Evolutionary conservation across 2,113 vertebrate genomes (phyloP).

Genomic region (Aepyceros melampus): DNA sequence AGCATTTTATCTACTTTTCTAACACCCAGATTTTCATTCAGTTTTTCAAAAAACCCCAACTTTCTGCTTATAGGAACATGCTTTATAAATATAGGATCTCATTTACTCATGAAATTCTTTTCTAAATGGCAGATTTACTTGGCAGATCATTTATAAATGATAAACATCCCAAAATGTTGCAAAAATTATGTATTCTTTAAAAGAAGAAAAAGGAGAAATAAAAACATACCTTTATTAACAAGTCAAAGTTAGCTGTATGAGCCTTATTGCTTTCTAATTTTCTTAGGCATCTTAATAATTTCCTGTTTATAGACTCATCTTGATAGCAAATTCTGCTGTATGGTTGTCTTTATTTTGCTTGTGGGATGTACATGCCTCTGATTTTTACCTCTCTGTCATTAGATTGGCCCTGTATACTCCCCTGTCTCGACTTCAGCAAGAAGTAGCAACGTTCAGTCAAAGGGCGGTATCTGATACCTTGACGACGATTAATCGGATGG

Average conservation of each 20-base stretch:
- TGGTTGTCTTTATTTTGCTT: neutral
- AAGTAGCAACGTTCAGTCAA: slow-evolving; percentile 87
- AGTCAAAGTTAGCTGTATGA: neutral
- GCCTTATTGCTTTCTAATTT: neutral
- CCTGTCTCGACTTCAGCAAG: slow-evolving; percentile 86
- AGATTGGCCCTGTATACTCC: slow-evolving; percentile 85
- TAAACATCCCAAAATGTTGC: neutral
- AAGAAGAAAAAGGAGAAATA: neutral
- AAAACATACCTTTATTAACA: neutral
- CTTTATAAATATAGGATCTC: neutral
- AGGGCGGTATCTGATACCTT: slow-evolving; percentile 86
- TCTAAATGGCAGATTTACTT: neutral
- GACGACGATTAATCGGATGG: slow-evolving; percentile 87
- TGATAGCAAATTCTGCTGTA: neutral
- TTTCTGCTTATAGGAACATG: neutral
- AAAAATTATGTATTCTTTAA: slow-evolving; percentile 10
- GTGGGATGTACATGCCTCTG: neutral
- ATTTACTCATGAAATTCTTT: neutral
- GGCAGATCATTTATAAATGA: neutral
- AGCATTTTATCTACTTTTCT: slow-evolving; percentile 18
- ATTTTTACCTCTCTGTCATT: slow-evolving; percentile 7
- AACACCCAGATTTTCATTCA: neutral
- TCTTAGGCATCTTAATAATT: neutral
- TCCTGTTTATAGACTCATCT: neutral
- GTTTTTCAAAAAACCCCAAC: neutral